Percentiles rank a stretch among this genome's conserved stretches.
Conservation (phyloP, 1,140 invertebrate species). For the Luehdorfia chinensis region DNA sequence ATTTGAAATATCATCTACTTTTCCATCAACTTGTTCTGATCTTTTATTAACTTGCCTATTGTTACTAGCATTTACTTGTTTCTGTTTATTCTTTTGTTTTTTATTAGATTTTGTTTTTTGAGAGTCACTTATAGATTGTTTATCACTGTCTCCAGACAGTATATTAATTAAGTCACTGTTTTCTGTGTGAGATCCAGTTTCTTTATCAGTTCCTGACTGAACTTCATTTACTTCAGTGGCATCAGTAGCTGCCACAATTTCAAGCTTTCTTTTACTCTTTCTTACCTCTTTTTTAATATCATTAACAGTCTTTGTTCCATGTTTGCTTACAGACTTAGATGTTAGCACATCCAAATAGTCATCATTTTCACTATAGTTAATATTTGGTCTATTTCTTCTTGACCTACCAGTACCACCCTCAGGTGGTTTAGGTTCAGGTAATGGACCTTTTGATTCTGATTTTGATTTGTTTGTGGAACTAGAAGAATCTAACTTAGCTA, state of each 20-base stretch:
- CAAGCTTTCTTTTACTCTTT: constrained; percentile 53
- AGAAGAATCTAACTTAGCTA: constrained; percentile 58
- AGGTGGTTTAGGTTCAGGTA: constrained; percentile 64
- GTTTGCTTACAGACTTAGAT: constrained; percentile 39
- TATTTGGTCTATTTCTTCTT: constrained; percentile 71
- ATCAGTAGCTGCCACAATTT: constrained; percentile 28
- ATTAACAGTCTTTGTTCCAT: constrained; percentile 52
- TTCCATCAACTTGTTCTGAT: constrained; percentile 31
- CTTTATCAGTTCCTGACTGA: constrained; percentile 35
- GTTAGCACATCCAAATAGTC: constrained; percentile 63
- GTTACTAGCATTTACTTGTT: constrained; percentile 26
- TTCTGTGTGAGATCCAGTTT: constrained; percentile 43
- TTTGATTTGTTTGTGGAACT: constrained; percentile 37
- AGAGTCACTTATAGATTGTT: constrained; percentile 28
- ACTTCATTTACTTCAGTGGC: constrained; percentile 24
- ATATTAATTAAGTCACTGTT: constrained; percentile 60
- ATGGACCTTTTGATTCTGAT: constrained; percentile 51
- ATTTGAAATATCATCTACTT: constrained; percentile 20
- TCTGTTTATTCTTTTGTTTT: constrained; percentile 60
- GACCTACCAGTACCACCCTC: constrained; percentile 59
- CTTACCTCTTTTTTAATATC: constrained; percentile 61
- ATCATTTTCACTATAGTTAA: constrained; percentile 77
- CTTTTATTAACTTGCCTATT: constrained; percentile 23
- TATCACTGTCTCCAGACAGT: constrained; percentile 40
- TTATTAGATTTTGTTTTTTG: constrained; percentile 50